Evolutionary conservation across 2,797 vertebrate species (phyloP).

Genomic region (Acipenser oxyrinchus): DNA sequence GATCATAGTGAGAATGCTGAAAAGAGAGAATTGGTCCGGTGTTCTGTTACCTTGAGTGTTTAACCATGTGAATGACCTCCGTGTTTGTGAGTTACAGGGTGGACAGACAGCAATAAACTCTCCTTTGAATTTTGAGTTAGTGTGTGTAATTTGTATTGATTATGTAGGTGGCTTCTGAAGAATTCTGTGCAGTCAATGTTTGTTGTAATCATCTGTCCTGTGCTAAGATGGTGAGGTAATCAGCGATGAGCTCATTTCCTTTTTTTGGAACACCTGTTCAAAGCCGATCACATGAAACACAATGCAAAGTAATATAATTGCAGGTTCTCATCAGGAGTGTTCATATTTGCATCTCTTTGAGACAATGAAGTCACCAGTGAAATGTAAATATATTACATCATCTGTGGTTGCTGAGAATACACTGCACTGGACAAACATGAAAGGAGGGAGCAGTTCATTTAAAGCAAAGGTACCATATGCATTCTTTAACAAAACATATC

Average conservation of each 20-base stretch:
- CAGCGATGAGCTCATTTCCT: conserved; percentile 37
- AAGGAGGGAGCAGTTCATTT: background rate
- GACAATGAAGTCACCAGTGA: conserved; percentile 31
- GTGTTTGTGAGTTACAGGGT: no score
- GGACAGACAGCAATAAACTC: no score
- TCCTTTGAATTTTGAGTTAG: no score
- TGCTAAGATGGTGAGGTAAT: conserved; percentile 23
- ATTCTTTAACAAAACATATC: no score
- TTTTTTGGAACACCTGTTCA: conserved; percentile 30
- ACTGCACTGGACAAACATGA: background rate
- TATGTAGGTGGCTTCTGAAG: background rate
- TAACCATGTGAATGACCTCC: no score
- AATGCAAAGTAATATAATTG: conserved; percentile 39
- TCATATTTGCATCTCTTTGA: conserved; percentile 17
- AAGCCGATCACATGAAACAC: conserved; percentile 40
- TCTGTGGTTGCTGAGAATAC: conserved; percentile 23
- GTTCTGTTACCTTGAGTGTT: no score
- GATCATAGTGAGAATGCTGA: no score
- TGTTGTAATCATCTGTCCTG: background rate
- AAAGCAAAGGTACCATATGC: no score
- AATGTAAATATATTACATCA: conserved; percentile 36
- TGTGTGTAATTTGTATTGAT: background rate
- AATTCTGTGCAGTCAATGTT: background rate
- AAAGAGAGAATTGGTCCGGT: no score
- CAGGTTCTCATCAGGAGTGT: conserved; percentile 31